These are phyloP conservation scores for Oasisia sp. DNA, from an alignment of 2,888 invertebrate species.

Conservation along the genomic window DNA sequence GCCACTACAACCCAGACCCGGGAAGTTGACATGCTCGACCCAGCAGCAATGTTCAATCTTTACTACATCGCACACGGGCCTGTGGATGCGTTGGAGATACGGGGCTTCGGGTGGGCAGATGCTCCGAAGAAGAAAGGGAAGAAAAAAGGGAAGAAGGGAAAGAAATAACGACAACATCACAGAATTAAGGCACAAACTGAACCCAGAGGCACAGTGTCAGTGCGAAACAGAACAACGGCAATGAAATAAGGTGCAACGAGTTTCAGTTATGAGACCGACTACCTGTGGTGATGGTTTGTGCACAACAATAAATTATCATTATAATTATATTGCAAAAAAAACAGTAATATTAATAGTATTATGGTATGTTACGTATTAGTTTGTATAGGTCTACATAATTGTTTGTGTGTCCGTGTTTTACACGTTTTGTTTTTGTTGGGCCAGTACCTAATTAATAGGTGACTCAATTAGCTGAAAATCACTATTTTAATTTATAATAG, in stretches of 20 bases:
- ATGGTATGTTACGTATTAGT: neutral
- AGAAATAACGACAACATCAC: slow-evolving; percentile 24
- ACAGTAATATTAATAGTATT: neutral
- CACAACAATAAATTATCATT: neutral
- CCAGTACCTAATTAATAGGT: neutral
- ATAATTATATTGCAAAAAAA: too few species aligned
- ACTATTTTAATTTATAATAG: neutral
- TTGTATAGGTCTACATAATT: neutral
- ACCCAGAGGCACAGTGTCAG: neutral
- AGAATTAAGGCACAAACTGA: neutral
- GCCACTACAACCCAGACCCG: slow-evolving; percentile 29
- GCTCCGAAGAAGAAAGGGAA: slow-evolving; percentile 77
- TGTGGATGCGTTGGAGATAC: slow-evolving; percentile 84
- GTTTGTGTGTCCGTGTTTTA: neutral
- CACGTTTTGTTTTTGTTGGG: neutral
- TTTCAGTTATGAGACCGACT: neutral
- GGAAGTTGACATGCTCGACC: slow-evolving; percentile 85
- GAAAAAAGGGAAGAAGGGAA: slow-evolving; percentile 49
- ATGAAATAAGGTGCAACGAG: neutral
- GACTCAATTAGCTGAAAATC: neutral
- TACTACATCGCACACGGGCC: slow-evolving; percentile 94
- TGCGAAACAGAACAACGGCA: neutral
- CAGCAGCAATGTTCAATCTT: slow-evolving; percentile 92
- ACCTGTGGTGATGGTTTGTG: neutral
- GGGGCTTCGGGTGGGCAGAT: slow-evolving; percentile 91